Percentiles rank a stretch among this genome's conserved stretches.
Evolutionary conservation across 2,888 invertebrate species (phyloP).

Genomic region (Caenorhabditis macrosperma): DNA sequence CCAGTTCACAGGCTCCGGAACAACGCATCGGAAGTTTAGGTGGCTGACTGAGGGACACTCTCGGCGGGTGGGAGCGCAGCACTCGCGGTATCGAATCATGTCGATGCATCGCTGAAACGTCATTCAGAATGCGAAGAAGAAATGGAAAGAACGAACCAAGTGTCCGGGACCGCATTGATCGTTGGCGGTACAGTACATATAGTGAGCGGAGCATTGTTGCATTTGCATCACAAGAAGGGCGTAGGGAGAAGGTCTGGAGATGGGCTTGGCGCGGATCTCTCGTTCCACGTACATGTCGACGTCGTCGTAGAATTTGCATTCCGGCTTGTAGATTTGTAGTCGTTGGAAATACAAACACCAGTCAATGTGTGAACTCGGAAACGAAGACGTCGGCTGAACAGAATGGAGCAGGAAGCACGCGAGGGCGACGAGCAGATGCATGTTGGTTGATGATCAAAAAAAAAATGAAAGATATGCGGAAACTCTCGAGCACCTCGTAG

Average conservation of each 20-base stretch:
- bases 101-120: constrained; percentile 59
- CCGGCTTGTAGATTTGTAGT: constrained; percentile 56
- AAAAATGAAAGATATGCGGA: constrained; percentile 35
- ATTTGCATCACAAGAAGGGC: constrained; percentile 31
- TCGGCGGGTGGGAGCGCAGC: constrained; percentile 42
- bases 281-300: constrained; percentile 33
- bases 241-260: constrained; percentile 9
- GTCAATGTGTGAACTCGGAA: constrained; percentile 45
- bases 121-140: not conserved
- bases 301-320: constrained; percentile 58
- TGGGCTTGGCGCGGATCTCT: constrained; percentile 35
- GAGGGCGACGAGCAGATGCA: not conserved
- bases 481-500: constrained; percentile 37
- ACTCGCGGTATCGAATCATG: constrained; percentile 52
- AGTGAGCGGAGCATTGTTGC: constrained; percentile 50
- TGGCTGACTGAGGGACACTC: constrained; percentile 43
- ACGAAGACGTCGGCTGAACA: constrained; percentile 18
- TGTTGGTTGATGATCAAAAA: constrained; percentile 6
- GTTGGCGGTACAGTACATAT: constrained; percentile 56
- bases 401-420: not conserved
- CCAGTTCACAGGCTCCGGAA: constrained; percentile 43
- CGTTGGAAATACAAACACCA: constrained; percentile 58
- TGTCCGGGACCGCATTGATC: constrained; percentile 39
- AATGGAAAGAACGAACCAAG: constrained; percentile 12
- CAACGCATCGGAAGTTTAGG: constrained; percentile 50